Percentiles rank a stretch among this genome's conserved stretches.
Conservation (phyloP, 1,140 invertebrate species). For the Steinernema khuongi region DNA sequence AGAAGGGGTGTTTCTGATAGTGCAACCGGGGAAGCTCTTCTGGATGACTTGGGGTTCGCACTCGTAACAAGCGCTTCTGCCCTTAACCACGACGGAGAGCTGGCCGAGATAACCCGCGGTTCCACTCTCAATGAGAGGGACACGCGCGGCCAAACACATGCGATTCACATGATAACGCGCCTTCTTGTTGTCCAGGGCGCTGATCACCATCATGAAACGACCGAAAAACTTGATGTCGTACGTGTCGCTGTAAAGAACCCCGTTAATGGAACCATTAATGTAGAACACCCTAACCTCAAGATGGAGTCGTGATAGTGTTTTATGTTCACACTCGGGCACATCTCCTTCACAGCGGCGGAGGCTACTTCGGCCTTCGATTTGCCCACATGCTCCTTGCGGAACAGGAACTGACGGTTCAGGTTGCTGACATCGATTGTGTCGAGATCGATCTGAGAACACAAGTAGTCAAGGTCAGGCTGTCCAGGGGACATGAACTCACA, state of each 20-base stretch:
- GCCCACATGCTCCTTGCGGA: conserved; percentile 93
- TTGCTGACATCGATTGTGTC: conserved; percentile 99
- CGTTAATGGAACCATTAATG: conserved; percentile 33
- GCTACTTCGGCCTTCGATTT: conserved; percentile 82
- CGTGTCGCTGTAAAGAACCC: conserved; percentile 69
- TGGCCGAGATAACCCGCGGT: conserved; percentile 92
- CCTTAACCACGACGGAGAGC: conserved; percentile 66
- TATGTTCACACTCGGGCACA: conserved; percentile 77
- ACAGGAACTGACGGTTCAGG: conserved; percentile 94
- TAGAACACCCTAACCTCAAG: conserved; percentile 69
- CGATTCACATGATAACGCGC: conserved; percentile 97
- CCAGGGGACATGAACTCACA: conserved; percentile 67
- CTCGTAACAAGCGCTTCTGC: conserved; percentile 89
- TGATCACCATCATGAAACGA: conserved; percentile 84
- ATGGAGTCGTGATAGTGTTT: conserved; percentile 86
- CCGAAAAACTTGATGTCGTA: conserved; percentile 88
- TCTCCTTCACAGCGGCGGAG: conserved; percentile 76
- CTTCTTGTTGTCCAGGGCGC: conserved; percentile 88
- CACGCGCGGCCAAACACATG: conserved; percentile 88
- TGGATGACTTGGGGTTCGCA: conserved; percentile 76
- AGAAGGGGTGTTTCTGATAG: conserved; percentile 97
- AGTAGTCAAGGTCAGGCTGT: conserved; percentile 15
- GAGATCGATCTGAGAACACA: conserved; percentile 81
- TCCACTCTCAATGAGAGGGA: conserved; percentile 91
- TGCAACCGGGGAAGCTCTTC: conserved; percentile 92